phyloP scores from a whole-genome alignment of 2,797 vertebrate genomes.

The Oophaga sylvatica region DNA sequence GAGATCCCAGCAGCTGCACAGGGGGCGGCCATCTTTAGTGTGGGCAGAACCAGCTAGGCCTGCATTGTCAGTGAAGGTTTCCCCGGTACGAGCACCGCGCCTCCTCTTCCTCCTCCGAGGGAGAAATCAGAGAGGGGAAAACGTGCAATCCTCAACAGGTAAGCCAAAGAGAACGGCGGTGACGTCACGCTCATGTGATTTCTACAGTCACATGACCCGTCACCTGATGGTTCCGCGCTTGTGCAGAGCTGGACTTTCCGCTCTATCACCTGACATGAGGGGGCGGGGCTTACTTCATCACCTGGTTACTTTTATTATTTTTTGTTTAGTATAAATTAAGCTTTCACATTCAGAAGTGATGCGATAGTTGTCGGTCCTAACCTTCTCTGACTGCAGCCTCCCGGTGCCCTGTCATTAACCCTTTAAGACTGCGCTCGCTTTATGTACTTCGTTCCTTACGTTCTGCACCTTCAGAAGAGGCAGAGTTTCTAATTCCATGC shows the following conservation, averaged over 20 bases:
- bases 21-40: conserved; percentile 25
- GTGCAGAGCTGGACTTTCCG: neutral
- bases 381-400: too few relatives aligned
- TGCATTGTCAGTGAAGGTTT: neutral
- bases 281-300: neutral
- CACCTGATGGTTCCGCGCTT: neutral
- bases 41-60: neutral
- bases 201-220: neutral
- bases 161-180: neutral
- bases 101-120: neutral
- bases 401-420: too few relatives aligned
- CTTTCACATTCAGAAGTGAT: neutral
- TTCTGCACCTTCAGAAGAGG: too few relatives aligned
- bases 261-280: neutral
- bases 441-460: too few relatives aligned
- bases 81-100: neutral
- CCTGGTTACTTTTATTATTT: neutral
- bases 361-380: too few relatives aligned
- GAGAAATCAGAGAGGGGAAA: neutral
- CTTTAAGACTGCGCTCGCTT: too few relatives aligned
- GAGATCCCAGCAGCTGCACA: neutral
- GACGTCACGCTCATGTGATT: neutral
- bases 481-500: too few relatives aligned
- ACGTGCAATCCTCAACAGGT: too few relatives aligned
- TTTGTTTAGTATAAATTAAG: neutral